phyloP scores from a whole-genome alignment of 2,797 vertebrate genomes.

The Vipera ursinii region DNA sequence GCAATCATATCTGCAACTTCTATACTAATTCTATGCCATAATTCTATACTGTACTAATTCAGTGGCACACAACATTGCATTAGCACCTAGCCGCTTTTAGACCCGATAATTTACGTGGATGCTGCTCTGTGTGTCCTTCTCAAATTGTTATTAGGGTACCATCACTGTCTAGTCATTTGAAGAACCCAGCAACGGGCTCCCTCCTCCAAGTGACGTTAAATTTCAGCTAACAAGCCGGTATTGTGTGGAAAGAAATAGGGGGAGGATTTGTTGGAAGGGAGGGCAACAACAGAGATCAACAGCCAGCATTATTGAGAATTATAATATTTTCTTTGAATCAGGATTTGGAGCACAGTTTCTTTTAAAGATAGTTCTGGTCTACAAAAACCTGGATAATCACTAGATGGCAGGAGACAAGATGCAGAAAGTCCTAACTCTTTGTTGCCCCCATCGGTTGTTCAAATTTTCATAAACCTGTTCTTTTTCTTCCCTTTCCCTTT shows the following conservation, averaged over 20 bases:
- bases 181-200: background rate
- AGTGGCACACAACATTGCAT: background rate
- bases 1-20: constrained; percentile 5
- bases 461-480: background rate
- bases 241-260: background rate
- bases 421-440: background rate
- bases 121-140: background rate
- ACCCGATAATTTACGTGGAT: background rate
- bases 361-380: background rate
- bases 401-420: background rate
- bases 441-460: background rate
- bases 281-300: too few species aligned
- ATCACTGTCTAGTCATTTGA: background rate
- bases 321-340: background rate
- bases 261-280: background rate
- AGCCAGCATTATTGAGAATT: background rate
- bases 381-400: background rate
- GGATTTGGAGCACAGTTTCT: background rate
- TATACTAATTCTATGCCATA: constrained; percentile 13
- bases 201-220: background rate
- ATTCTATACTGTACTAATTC: background rate
- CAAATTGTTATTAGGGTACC: background rate
- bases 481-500: background rate
- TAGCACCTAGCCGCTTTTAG: background rate
- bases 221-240: background rate